Conservation (phyloP, 2,797 vertebrate genomes). For the Steatocranus sp. region DNA sequence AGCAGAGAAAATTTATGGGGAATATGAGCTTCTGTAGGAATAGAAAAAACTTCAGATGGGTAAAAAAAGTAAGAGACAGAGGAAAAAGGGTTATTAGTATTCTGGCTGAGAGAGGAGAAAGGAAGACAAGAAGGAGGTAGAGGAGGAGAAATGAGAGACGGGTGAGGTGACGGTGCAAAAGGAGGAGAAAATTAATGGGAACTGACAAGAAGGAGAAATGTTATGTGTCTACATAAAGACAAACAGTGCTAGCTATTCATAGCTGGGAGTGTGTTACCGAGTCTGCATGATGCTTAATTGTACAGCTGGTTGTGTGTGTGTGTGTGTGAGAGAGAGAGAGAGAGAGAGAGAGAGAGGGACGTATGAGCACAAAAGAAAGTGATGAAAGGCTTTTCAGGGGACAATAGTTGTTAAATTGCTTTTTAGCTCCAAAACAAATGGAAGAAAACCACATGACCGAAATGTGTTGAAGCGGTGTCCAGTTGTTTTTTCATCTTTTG, state of each 20-base stretch:
- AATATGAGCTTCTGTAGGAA: conserved; percentile 36
- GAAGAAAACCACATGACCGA: rapidly evolving
- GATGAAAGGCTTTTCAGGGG: background rate
- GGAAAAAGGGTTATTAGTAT: conserved; percentile 34
- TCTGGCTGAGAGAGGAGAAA: conserved; percentile 14
- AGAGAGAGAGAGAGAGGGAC: background rate
- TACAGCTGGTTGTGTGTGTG: background rate
- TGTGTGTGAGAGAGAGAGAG: background rate
- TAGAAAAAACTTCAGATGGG: conserved; percentile 24
- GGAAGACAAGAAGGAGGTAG: conserved; percentile 9
- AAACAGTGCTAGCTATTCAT: conserved; percentile 40
- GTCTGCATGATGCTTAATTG: background rate
- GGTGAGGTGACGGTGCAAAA: background rate
- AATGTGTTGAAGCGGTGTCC: background rate
- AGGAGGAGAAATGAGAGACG: background rate
- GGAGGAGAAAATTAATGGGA: background rate
- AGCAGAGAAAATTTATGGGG: conserved; percentile 45
- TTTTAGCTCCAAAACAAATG: background rate
- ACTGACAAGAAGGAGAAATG: conserved; percentile 31
- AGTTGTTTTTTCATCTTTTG: background rate
- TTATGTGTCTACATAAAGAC: conserved; percentile 1
- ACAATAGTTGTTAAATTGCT: background rate
- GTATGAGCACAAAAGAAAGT: background rate
- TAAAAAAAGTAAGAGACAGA: background rate
- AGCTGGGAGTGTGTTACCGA: background rate